These are phyloP conservation scores for Ceyx margarethae DNA, from an alignment of 2,113 vertebrate genomes.

Conservation along the genomic window DNA sequence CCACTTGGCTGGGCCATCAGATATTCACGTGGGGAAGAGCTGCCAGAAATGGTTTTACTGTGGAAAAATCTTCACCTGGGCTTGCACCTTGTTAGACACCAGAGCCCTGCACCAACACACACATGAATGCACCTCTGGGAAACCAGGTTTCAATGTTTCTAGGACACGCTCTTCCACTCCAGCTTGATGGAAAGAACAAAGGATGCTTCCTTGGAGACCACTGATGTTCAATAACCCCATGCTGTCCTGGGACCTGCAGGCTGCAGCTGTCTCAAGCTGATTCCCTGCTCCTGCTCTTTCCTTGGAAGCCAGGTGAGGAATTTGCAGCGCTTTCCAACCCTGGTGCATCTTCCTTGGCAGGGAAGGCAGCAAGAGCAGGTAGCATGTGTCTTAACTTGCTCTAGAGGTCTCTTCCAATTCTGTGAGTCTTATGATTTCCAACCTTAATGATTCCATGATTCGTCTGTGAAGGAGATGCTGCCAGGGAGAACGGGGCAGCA, in stretches of 20 bases:
- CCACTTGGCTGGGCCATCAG: background rate
- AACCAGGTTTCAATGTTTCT: background rate
- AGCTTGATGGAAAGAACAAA: background rate
- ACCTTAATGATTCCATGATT: too few species aligned
- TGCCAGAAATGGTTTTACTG: background rate
- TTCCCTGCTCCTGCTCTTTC: background rate
- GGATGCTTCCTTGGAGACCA: background rate
- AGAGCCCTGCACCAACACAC: background rate
- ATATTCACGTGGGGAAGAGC: background rate
- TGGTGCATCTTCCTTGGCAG: background rate
- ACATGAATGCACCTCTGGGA: background rate
- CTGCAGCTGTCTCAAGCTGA: background rate
- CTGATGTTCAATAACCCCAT: background rate
- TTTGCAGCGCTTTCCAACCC: background rate
- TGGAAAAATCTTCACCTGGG: background rate
- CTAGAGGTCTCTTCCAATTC: too few species aligned
- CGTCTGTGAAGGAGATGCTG: too few species aligned
- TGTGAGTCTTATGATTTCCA: too few species aligned
- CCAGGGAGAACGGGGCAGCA: too few species aligned
- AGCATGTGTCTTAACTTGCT: background rate
- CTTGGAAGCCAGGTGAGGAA: background rate
- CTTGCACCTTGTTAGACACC: background rate
- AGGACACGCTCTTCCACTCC: background rate
- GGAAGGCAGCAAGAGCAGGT: background rate
- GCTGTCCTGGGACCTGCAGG: accelerated